These are phyloP conservation scores for Craniophora ligustri DNA, from an alignment of 2,888 invertebrate genomes.

Conservation along the genomic window DNA sequence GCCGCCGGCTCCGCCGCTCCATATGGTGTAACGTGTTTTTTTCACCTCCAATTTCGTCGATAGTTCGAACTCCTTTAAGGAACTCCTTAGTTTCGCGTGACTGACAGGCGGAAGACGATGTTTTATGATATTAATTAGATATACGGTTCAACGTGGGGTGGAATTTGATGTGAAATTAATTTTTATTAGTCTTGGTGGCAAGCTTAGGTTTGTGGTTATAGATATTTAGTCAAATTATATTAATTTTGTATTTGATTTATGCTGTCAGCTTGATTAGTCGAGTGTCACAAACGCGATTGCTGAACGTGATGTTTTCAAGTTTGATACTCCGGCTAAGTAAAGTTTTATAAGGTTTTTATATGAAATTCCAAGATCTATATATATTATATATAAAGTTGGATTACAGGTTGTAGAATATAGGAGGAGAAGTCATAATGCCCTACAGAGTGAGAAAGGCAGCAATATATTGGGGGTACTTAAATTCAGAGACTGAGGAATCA, in stretches of 20 bases:
- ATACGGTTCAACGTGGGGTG: conserved; percentile 54
- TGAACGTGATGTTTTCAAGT: too few relatives aligned
- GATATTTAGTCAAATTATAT: neutral
- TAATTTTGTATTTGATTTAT: neutral
- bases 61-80: conserved; percentile 69
- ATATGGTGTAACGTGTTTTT: conserved; percentile 87
- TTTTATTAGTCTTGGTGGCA: conserved; percentile 39
- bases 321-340: too few relatives aligned
- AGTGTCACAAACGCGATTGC: too few relatives aligned
- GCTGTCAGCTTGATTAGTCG: too few relatives aligned
- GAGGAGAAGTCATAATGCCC: too few relatives aligned
- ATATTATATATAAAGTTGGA: too few relatives aligned
- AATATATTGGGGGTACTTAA: too few relatives aligned
- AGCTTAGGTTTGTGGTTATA: conserved; percentile 13
- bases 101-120: conserved; percentile 73
- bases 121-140: conserved; percentile 74
- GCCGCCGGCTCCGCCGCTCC: conserved; percentile 79
- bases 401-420: too few relatives aligned
- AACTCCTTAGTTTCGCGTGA: conserved; percentile 80
- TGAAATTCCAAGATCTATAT: too few relatives aligned
- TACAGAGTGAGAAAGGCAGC: too few relatives aligned
- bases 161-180: conserved; percentile 50
- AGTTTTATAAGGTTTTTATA: too few relatives aligned
- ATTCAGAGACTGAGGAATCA: too few relatives aligned
- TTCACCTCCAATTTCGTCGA: conserved; percentile 78